Conservation (phyloP, 2,888 invertebrate species). For the Caenorhabditis macrosperma region DNA sequence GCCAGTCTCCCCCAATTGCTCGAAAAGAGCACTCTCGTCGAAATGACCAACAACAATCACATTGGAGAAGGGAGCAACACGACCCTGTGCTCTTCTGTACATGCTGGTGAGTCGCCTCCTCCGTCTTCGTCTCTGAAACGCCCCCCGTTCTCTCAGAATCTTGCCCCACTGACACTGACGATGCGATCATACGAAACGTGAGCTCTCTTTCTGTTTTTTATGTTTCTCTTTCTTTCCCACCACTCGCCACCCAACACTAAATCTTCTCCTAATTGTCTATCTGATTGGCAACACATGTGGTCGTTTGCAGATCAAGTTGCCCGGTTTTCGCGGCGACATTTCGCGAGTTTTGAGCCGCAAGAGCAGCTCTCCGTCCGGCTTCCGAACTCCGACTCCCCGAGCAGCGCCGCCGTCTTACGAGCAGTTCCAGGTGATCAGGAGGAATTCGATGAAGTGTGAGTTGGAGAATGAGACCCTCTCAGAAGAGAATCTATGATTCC, state of each 20-base stretch:
- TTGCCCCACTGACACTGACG: slow-evolving; percentile 40
- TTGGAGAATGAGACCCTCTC: not conserved
- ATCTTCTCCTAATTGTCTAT: slow-evolving; percentile 38
- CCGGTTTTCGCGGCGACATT: slow-evolving; percentile 56
- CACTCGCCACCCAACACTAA: slow-evolving; percentile 29
- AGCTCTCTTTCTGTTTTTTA: slow-evolving; percentile 42
- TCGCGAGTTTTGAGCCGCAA: slow-evolving; percentile 35
- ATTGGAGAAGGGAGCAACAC: slow-evolving; percentile 31
- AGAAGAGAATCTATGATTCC: not conserved
- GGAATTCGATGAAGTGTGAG: slow-evolving; percentile 52
- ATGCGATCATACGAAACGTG: slow-evolving; percentile 52
- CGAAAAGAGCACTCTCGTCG: slow-evolving; percentile 30
- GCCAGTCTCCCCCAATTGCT: slow-evolving; percentile 49
- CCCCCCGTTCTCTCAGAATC: slow-evolving; percentile 20
- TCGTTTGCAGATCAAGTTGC: slow-evolving; percentile 51
- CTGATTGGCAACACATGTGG: slow-evolving; percentile 54
- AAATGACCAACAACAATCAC: slow-evolving; percentile 27
- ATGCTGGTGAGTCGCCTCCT: slow-evolving; percentile 7
- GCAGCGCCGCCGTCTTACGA: slow-evolving; percentile 63
- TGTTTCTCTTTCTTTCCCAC: slow-evolving; percentile 11
- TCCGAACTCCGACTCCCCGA: slow-evolving; percentile 39
- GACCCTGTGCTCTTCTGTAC: slow-evolving; percentile 34
- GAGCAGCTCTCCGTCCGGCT: slow-evolving; percentile 35
- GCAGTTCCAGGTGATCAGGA: slow-evolving; percentile 57
- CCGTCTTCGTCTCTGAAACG: too few relatives aligned